Percentiles rank a stretch among this genome's conserved stretches.
Evolutionary conservation across 2,797 vertebrate species (phyloP).

Genomic region (Gobio occitaniae): DNA sequence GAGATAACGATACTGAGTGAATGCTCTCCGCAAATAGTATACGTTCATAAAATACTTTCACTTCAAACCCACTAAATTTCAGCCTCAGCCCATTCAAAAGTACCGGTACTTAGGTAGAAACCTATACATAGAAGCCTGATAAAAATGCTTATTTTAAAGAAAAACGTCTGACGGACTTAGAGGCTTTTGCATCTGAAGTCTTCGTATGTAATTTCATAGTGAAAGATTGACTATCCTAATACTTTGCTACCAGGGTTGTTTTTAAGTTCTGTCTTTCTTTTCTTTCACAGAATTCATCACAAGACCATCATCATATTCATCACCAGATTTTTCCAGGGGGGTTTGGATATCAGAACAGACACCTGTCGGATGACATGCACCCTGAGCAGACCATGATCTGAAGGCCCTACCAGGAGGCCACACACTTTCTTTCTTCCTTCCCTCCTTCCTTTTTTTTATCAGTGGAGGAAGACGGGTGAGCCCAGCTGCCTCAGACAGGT

Average conservation of each 20-base stretch:
- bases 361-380: conserved; percentile 68
- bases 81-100: too few relatives aligned
- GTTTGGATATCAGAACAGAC: conserved; percentile 68
- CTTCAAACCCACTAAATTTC: too few relatives aligned
- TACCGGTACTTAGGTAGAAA: too few relatives aligned
- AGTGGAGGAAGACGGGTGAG: conserved; percentile 58
- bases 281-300: conserved; percentile 49
- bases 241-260: conserved; percentile 7
- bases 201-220: background rate
- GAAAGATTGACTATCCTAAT: background rate
- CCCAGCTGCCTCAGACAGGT: conserved; percentile 64
- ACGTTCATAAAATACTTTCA: too few relatives aligned
- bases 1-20: too few relatives aligned
- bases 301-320: conserved; percentile 51
- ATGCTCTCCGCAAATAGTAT: too few relatives aligned
- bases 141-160: too few relatives aligned
- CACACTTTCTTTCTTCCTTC: conserved; percentile 71
- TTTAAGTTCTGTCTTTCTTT: conserved; percentile 10
- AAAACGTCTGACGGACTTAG: too few relatives aligned
- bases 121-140: too few relatives aligned
- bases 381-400: conserved; percentile 78
- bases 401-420: conserved; percentile 66
- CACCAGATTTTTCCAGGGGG: conserved; percentile 55
- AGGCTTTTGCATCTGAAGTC: too few relatives aligned
- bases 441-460: conserved; percentile 69